phyloP scores from a whole-genome alignment of 2,888 invertebrate species.

The Leptinotarsa peninsularis region DNA sequence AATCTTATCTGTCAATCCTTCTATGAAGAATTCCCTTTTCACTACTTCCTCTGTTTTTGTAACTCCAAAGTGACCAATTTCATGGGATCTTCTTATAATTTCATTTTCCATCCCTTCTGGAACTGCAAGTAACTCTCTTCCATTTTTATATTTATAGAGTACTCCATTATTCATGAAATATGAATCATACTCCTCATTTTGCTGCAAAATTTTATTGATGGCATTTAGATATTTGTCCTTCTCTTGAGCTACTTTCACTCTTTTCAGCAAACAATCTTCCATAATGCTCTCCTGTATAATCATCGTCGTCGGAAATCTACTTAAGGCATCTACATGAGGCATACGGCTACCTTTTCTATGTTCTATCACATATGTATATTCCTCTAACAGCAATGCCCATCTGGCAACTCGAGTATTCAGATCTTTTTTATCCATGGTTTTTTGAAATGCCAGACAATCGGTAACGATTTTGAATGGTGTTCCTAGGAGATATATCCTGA shows the following conservation, averaged over 20 bases:
- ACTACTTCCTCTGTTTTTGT: conserved; percentile 45
- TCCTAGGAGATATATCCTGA: conserved; percentile 56
- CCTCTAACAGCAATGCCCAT: conserved; percentile 55
- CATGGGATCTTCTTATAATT: conserved; percentile 58
- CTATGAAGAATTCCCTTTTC: conserved; percentile 45
- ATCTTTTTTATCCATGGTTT: conserved; percentile 56
- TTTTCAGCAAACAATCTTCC: conserved; percentile 28
- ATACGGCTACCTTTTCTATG: conserved; percentile 53
- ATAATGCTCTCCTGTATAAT: not conserved
- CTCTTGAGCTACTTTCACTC: conserved; percentile 43
- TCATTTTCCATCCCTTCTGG: conserved; percentile 58
- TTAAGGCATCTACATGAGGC: conserved; percentile 54
- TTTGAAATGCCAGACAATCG: conserved; percentile 56
- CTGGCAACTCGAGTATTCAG: conserved; percentile 54
- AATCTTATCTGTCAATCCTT: conserved; percentile 46
- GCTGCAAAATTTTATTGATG: conserved; percentile 45
- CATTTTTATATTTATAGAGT: conserved; percentile 48
- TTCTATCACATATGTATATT: conserved; percentile 52
- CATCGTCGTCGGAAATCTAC: conserved; percentile 44
- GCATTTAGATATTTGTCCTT: conserved; percentile 45
- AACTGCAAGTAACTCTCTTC: conserved; percentile 48
- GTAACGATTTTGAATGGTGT: conserved; percentile 57
- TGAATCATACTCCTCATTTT: conserved; percentile 32
- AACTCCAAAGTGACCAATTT: conserved; percentile 57
- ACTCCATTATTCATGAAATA: conserved; percentile 43